These are phyloP conservation scores for Bos javanicus DNA, from an alignment of 2,113 vertebrate genomes.

Conservation along the genomic window DNA sequence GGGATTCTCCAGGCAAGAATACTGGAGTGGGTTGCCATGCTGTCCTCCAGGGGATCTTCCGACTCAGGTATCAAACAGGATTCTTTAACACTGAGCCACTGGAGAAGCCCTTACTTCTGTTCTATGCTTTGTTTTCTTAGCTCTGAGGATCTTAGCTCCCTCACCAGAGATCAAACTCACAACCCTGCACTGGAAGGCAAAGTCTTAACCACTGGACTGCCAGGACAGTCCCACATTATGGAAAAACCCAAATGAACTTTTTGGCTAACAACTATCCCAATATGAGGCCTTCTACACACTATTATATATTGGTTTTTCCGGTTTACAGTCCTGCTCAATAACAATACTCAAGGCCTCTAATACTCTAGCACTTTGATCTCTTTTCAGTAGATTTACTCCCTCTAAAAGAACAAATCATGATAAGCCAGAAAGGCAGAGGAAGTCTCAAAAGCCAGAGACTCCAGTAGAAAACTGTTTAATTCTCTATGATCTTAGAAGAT, in stretches of 20 bases:
- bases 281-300: not conserved
- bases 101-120: not conserved
- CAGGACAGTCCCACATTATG: not conserved
- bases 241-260: not conserved
- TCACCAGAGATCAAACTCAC: not conserved
- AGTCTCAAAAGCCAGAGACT: constrained; percentile 2
- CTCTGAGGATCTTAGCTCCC: not conserved
- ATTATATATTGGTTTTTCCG: not conserved
- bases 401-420: not conserved
- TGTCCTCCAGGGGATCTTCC: not conserved
- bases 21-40: not conserved
- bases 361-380: not conserved
- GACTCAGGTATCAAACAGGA: not conserved
- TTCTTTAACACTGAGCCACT: not conserved
- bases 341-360: not conserved
- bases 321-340: not conserved
- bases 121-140: not conserved
- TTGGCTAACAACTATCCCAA: not conserved
- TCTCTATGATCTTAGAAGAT: not conserved
- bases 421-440: not conserved
- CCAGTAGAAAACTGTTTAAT: not conserved
- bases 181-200: not conserved
- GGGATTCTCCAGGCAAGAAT: not conserved
- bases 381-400: not conserved
- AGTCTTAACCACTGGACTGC: not conserved